Evolutionary conservation across 92 coral and sea anemone species (phyloP), one percentile per base, ranked within the genome.

Genomic region (Epizoanthus ramosus): DNA sequence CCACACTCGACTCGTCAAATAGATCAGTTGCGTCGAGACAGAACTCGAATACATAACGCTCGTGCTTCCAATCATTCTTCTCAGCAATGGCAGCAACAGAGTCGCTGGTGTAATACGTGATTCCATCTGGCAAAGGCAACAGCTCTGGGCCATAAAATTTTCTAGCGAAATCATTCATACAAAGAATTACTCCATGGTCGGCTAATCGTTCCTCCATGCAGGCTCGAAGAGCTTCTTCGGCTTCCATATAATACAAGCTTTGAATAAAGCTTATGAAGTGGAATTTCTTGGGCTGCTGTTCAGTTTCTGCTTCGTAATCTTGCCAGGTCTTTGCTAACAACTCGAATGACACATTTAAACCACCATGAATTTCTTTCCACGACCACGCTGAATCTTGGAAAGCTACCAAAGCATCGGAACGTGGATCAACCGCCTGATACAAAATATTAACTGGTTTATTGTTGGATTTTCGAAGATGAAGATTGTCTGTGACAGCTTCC

Each of bases 391-490:
- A 31, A 8, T 54, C 63, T 0, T 39, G 69, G 50, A 60, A 77
- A 19, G 57, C n/a, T 17, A 17, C 57, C 57, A 77, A 4, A 5
- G 82, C 82, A 10, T 75, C 59, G 28, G 56, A 24, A 14, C 65
- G 41, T 8, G 88, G 88, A 17, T 85, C 88, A 35, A 85, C 24
- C n/a, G 84, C 75, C 31, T 80, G 83, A 75, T 76, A 45, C n/a
- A 63, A 85, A 50, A 85, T 52, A 21, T 54, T 31, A 56, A 35
- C 9, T 16, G 64, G 76, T 25, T 33, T 74, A 28, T 77, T 2
- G 17, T 75, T 12, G 8, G 63, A 43, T 47, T 66, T 61, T 5
- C 35, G 33, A 12, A 35, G 24, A 61, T 41, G 84, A 57, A 85
- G 24, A 16, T 67, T 21, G 56, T 57, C 63, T 50, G 75, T 65